Evolutionary conservation across 92 coral and sea anemone genomes (phyloP).

Genomic region (Umimayanthus kanabou): DNA sequence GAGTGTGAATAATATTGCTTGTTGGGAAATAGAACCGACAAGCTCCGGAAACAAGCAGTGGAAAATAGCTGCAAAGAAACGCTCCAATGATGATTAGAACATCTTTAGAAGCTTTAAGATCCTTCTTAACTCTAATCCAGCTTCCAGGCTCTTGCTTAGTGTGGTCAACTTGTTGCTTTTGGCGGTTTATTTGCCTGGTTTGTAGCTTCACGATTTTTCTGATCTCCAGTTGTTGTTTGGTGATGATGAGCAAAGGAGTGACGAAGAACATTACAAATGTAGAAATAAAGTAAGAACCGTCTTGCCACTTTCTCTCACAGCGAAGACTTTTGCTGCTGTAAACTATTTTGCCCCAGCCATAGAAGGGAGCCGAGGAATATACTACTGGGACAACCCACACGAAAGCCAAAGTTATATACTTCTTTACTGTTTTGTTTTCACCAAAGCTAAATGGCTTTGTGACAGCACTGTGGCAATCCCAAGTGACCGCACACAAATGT

Average conservation of each 20-base stretch:
- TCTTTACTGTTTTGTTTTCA: constrained; percentile 5
- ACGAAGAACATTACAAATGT: background rate
- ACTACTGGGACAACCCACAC: constrained; percentile 17
- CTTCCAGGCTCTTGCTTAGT: background rate
- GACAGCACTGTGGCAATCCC: constrained; percentile 21
- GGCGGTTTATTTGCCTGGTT: background rate
- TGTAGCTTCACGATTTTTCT: constrained; percentile 6
- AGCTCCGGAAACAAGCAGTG: background rate
- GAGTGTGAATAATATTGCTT: background rate
- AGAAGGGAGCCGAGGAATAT: background rate
- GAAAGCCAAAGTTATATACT: background rate
- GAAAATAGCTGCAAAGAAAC: constrained; percentile 7
- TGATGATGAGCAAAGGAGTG: constrained; percentile 2
- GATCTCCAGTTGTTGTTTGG: constrained; percentile 26
- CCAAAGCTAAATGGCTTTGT: constrained; percentile 8
- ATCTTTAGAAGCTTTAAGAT: constrained; percentile 14
- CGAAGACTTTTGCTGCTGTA: constrained; percentile 2
- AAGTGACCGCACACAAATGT: constrained; percentile 11
- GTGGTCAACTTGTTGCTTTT: background rate
- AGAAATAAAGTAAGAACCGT: background rate
- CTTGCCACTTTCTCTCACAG: constrained; percentile 12
- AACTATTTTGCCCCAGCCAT: constrained; percentile 21
- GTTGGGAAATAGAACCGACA: constrained; percentile 16
- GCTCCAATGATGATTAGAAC: constrained; percentile 6
- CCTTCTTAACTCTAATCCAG: background rate